Evolutionary conservation across 2,888 invertebrate species (phyloP).

Genomic region (Catocala fraxini): DNA sequence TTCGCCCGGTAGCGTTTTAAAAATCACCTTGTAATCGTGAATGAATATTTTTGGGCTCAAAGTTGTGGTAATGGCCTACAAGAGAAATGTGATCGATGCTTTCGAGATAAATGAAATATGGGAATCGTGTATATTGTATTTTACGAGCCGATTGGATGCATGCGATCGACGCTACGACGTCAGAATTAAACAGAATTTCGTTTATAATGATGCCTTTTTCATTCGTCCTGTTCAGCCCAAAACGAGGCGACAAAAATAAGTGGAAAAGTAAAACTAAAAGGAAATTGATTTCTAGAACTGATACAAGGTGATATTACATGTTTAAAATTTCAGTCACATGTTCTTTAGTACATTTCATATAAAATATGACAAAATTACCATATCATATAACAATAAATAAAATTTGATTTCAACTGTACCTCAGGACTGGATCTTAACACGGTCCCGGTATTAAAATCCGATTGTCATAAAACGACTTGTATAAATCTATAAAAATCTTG

Average conservation of each 20-base stretch:
- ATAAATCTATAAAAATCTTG: conserved; percentile 65
- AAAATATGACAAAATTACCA: no score
- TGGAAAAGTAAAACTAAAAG: background rate
- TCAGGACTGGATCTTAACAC: conserved; percentile 6
- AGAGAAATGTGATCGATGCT: conserved; percentile 65
- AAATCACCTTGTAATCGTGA: conserved; percentile 63
- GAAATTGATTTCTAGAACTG: no score
- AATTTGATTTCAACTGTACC: background rate
- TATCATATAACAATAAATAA: background rate
- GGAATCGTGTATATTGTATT: conserved; percentile 43
- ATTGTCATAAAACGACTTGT: conserved; percentile 56
- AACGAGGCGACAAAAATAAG: conserved; percentile 12
- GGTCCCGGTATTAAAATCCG: conserved; percentile 46
- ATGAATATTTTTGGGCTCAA: conserved; percentile 61
- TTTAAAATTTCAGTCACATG: background rate
- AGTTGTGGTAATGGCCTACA: conserved; percentile 59
- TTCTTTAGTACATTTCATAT: no score
- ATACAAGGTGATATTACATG: no score
- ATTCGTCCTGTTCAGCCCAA: conserved; percentile 16
- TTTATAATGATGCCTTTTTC: conserved; percentile 35
- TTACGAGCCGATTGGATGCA: conserved; percentile 37
- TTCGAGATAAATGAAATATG: conserved; percentile 53
- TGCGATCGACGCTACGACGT: conserved; percentile 26
- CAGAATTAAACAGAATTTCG: conserved; percentile 27
- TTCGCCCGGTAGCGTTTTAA: conserved; percentile 65